Evolutionary conservation across 2,113 vertebrate species (phyloP).

Genomic region (Rhineura floridana): DNA sequence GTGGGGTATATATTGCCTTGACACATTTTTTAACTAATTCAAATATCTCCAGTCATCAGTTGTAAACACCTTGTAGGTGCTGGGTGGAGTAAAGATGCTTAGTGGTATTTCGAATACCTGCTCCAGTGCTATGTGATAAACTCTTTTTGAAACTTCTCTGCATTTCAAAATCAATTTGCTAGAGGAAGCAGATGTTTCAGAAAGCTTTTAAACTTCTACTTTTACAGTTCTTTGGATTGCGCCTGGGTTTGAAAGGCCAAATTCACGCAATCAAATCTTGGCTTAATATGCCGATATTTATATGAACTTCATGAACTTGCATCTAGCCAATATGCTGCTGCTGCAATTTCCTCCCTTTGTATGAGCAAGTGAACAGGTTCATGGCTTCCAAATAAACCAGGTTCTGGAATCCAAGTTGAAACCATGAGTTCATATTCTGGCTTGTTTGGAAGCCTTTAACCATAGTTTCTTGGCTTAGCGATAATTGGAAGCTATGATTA

Average conservation of each 20-base stretch:
- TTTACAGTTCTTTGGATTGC: neutral
- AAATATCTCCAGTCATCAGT: no score
- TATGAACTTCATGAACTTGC: neutral
- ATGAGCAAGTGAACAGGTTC: neutral
- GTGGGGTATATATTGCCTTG: no score
- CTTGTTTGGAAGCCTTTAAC: neutral
- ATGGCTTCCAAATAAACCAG: neutral
- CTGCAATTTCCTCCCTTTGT: neutral
- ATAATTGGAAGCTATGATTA: neutral
- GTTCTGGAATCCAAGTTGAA: neutral
- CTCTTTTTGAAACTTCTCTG: no score
- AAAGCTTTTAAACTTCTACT: no score
- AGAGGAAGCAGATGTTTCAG: no score
- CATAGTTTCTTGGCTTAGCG: neutral
- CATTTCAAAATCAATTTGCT: no score
- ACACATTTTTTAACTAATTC: no score
- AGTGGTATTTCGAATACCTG: no score
- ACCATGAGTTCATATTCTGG: neutral
- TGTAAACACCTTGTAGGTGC: no score
- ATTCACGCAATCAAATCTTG: neutral
- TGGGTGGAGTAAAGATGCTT: no score
- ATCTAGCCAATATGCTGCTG: neutral
- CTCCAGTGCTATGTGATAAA: no score
- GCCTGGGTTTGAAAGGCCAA: neutral
- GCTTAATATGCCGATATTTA: neutral